Conservation (phyloP, 2,113 vertebrate genomes). For the Pseudonaja textilis region DNA sequence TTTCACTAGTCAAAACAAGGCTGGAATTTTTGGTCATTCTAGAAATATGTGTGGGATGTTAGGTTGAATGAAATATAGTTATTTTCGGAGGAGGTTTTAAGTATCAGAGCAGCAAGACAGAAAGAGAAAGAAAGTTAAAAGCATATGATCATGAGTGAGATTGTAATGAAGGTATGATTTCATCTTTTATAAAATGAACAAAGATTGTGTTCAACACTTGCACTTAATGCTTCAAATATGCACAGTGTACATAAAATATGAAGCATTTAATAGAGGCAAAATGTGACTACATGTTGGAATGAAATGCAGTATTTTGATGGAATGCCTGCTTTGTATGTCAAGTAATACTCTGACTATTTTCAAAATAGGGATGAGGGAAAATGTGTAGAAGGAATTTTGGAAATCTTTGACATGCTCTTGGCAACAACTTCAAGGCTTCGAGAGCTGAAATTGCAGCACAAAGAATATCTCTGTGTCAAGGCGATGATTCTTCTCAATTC, state of each 20-base stretch:
- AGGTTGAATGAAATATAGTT: background rate
- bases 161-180: background rate
- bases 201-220: background rate
- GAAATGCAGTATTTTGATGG: background rate
- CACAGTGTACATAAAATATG: background rate
- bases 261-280: background rate
- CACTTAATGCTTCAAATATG: background rate
- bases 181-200: background rate
- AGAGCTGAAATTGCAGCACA: slow-evolving; percentile 92
- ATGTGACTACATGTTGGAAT: background rate
- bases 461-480: slow-evolving; percentile 97
- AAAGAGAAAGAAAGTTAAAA: background rate
- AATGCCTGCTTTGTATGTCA: slow-evolving; percentile 27
- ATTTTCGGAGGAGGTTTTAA: background rate
- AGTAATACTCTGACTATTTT: slow-evolving; percentile 48
- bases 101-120: background rate
- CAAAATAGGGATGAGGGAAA: slow-evolving; percentile 89
- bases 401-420: slow-evolving; percentile 98
- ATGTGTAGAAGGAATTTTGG: slow-evolving; percentile 97
- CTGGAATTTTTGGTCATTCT: background rate
- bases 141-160: background rate
- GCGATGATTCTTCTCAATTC: slow-evolving; percentile 98
- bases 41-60: background rate
- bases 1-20: background rate
- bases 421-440: slow-evolving; percentile 91